These are phyloP conservation scores for Schizotus pectinicornis DNA, from an alignment of 2,888 invertebrate genomes.

Conservation along the genomic window DNA sequence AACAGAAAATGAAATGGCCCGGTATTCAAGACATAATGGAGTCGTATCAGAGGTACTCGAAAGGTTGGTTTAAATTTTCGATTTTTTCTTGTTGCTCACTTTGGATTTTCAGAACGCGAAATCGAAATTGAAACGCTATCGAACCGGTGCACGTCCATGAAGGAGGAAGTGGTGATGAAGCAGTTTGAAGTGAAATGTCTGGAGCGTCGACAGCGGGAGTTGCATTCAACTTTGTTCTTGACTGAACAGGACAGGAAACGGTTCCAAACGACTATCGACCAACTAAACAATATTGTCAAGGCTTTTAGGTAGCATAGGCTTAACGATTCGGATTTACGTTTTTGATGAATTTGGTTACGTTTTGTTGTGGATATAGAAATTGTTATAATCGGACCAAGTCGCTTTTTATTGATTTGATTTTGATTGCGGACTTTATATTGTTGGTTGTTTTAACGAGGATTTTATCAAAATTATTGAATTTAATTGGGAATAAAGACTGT, in stretches of 20 bases:
- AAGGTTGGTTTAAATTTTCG: conserved; percentile 59
- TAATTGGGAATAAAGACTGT: conserved; percentile 42
- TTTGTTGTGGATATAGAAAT: conserved; percentile 14
- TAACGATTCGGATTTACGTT: conserved; percentile 31
- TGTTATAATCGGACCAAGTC: conserved; percentile 28
- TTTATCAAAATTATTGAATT: conserved; percentile 16
- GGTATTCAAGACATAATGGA: conserved; percentile 61
- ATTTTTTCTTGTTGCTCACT: too few species aligned
- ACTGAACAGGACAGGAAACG: conserved; percentile 51
- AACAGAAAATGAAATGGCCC: conserved; percentile 57
- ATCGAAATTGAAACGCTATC: conserved; percentile 60
- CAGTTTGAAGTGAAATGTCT: conserved; percentile 59
- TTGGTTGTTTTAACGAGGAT: conserved; percentile 20
- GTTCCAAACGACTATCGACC: conserved; percentile 51
- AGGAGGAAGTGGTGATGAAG: conserved; percentile 61
- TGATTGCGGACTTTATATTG: conserved; percentile 19
- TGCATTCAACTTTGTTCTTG: conserved; percentile 49
- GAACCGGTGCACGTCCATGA: conserved; percentile 59
- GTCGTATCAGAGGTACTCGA: conserved; percentile 62
- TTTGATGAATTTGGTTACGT: conserved; percentile 19
- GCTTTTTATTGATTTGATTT: conserved; percentile 11
- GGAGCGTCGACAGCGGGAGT: conserved; percentile 50
- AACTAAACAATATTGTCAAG: conserved; percentile 52
- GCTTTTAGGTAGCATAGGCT: conserved; percentile 55
- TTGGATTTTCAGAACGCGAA: conserved; percentile 59